These are phyloP conservation scores for Anguilla anguilla DNA, from an alignment of 2,797 vertebrate genomes.

Conservation along the genomic window DNA sequence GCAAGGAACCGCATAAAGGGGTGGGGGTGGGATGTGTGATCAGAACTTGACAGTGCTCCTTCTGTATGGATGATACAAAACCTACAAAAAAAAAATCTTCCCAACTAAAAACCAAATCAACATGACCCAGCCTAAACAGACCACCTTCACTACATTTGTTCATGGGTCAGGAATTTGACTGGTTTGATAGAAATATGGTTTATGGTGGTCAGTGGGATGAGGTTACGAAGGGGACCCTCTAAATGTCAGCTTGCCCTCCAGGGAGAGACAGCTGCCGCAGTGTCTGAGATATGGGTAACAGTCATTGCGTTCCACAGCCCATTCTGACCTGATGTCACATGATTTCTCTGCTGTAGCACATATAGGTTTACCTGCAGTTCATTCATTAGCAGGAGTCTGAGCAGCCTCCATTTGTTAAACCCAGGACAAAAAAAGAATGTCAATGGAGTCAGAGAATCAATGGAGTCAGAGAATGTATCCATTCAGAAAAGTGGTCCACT, in stretches of 20 bases:
- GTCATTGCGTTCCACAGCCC: conserved; percentile 21
- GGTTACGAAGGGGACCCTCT: not conserved
- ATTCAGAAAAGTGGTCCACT: not conserved
- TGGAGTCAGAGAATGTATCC: not conserved
- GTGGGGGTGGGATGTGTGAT: not conserved
- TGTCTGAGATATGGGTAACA: not conserved
- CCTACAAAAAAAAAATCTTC: conserved; percentile 10
- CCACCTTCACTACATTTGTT: conserved; percentile 45
- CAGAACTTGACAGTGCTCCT: not conserved
- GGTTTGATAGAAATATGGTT: not conserved
- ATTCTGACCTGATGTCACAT: not conserved
- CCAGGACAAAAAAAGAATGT: not conserved
- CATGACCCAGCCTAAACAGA: not conserved
- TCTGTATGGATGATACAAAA: conserved; percentile 7
- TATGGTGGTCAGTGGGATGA: not conserved
- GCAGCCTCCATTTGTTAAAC: not conserved
- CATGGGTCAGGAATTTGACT: conserved; percentile 27
- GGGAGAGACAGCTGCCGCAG: conserved; percentile 52
- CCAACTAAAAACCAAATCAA: not conserved
- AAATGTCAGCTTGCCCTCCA: conserved; percentile 33
- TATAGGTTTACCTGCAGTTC: not conserved
- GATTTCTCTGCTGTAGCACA: not conserved
- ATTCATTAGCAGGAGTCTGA: not conserved
- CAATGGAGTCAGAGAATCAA: not conserved
- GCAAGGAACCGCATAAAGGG: not conserved